Evolutionary conservation across 2,888 invertebrate genomes (phyloP).

Genomic region (Ophion slaviceki): DNA sequence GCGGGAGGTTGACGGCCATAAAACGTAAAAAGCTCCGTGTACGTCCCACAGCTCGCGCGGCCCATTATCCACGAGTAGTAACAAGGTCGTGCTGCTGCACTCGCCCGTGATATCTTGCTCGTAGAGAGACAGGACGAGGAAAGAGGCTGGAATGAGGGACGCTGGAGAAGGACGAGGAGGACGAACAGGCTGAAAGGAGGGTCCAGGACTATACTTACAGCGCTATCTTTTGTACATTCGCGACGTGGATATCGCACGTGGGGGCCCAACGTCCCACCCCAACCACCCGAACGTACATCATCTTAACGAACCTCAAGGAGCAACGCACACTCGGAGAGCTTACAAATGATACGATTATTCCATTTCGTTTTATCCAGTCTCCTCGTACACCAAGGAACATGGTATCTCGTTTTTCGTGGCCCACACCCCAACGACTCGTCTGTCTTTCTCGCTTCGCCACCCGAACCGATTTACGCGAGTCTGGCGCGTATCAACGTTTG

Average conservation of each 20-base stretch:
- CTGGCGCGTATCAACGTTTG: slow-evolving; percentile 71
- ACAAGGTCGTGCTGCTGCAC: slow-evolving; percentile 66
- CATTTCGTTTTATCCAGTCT: slow-evolving; percentile 64
- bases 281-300: slow-evolving; percentile 77
- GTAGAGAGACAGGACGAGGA: slow-evolving; percentile 42
- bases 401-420: neutral
- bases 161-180: slow-evolving; percentile 12
- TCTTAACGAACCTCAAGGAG: slow-evolving; percentile 77
- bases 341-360: slow-evolving; percentile 81
- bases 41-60: slow-evolving; percentile 45
- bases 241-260: slow-evolving; percentile 64
- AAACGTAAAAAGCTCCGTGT: slow-evolving; percentile 64
- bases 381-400: slow-evolving; percentile 10
- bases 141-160: neutral
- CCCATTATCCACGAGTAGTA: slow-evolving; percentile 69
- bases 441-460: neutral
- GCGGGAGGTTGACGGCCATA: slow-evolving; percentile 54
- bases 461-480: slow-evolving; percentile 37
- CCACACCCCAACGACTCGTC: neutral
- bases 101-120: slow-evolving; percentile 68
- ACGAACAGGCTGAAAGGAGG: slow-evolving; percentile 42
- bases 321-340: slow-evolving; percentile 74
- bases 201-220: slow-evolving; percentile 53
- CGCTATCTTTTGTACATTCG: slow-evolving; percentile 72
- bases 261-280: neutral